phyloP scores from a whole-genome alignment of 2,113 vertebrate species.

The Petromus typicus region DNA sequence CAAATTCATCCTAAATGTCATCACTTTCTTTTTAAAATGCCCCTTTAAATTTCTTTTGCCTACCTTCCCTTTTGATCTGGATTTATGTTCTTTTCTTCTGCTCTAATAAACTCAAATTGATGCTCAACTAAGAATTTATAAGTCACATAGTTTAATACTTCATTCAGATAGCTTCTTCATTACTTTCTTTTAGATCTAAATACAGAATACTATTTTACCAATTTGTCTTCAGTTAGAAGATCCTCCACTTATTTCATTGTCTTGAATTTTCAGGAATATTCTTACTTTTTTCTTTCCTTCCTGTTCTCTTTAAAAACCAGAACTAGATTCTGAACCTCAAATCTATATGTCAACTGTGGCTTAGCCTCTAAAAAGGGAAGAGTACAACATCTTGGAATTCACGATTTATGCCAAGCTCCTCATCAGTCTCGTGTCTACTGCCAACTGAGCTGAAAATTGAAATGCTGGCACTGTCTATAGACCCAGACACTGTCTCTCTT shows the following conservation, averaged over 20 bases:
- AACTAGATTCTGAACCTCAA: constrained; percentile 59
- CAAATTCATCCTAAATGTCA: constrained; percentile 56
- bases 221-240: constrained; percentile 35
- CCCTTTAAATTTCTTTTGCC: constrained; percentile 57
- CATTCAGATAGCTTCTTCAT: constrained; percentile 44
- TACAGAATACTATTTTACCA: constrained; percentile 25
- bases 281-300: neutral
- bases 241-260: constrained; percentile 1
- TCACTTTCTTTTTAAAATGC: constrained; percentile 47
- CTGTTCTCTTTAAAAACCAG: neutral
- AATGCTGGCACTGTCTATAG: constrained; percentile 63
- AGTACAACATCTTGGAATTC: constrained; percentile 71
- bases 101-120: constrained; percentile 61
- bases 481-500: constrained; percentile 32
- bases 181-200: constrained; percentile 38
- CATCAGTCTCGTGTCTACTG: constrained; percentile 59
- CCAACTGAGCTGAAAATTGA: constrained; percentile 82
- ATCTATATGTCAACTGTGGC: constrained; percentile 65
- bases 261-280: neutral
- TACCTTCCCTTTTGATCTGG: constrained; percentile 50
- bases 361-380: constrained; percentile 58
- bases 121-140: constrained; percentile 53
- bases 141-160: constrained; percentile 50
- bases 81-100: constrained; percentile 68
- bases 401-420: constrained; percentile 63